Evolutionary conservation across 2,888 invertebrate genomes (phyloP), one percentile per base, ranked within the genome.

Genomic region (Quadriops clusia): DNA sequence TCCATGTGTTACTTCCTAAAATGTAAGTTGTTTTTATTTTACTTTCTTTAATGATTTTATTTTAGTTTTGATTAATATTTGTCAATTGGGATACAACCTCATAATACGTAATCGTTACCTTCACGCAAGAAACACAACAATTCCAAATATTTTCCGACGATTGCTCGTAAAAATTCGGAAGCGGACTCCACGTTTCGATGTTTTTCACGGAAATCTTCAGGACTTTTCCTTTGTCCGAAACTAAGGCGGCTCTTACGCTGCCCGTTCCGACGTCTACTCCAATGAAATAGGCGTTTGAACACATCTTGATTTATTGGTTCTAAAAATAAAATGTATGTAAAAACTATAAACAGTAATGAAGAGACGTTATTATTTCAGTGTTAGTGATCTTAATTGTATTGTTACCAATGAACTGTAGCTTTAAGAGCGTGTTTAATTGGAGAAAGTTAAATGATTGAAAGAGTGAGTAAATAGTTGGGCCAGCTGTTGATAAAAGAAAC

Each of bases 191-290:
- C 8, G 81, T 85, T 54, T 70, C 61, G 14, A 86, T 80, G 24
- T 69, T 62, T 50, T 73, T 67, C 1, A 75, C 73, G 10, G 77
- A 65, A 23, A 70, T 63, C 39, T 71, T 68, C 4, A 74, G 38
- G 17, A 87, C 67, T 51, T 72, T 71, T 2, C 93, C 91, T 30
- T 63, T 56, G 4, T 66, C 60, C 30, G 70, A 63, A 3, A 91
- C 80, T 17, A 94, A 61, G 3, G 84, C 91, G 5, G 86, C 90
- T 41, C 95, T 67, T 1, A 74, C 89, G 63, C 93, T 91, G 8
- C 82, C 82, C 2, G 90, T 90, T 4, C 95, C 95, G 20, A 94
- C 91, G 63, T 95, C 95, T 7, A 94, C 85, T 34, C 89, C 89
- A 49, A 89, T 65, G 54, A 82, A 85, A 56, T 72, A 78, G 35